Base-by-base conservation (phyloP, 2,797 vertebrate genomes). In the Jordanella pulchra region DNA sequence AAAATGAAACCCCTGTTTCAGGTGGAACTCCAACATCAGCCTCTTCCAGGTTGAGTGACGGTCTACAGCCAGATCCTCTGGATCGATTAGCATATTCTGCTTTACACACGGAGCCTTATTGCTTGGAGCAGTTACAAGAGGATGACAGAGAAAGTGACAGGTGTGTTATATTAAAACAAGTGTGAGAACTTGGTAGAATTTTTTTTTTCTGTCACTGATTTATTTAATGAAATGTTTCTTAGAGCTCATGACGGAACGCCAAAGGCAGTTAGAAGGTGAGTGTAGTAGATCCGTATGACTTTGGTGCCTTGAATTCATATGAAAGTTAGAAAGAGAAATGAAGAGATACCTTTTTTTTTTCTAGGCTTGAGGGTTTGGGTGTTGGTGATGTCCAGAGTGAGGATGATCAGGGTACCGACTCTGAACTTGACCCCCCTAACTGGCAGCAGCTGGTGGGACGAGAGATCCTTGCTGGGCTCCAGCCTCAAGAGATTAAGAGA, bases 371-470 rank as follows among this genome's bases (percentile, higher is more conserved):
- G 66, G 95, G 93, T 11, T 77, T 95, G 53, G 90, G 93, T 69
- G 89, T 93, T 54, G 73, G 92, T 65, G 97, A 97, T 63, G 94
- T 94, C 67, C 97, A 96, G 79, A 97, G 97, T 63, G 97, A 98
- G 81, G 97, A 98, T 21, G 97, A 98, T 86, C 95, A 96, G 48
- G 92, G 90, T 72, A 95, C 96, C 4, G 97, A 97, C 87, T 91
- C 95, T 21, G 97, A 98, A 83, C 95, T 87, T 15, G 96, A 97
- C 87, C 96, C 95, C 12, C 95, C 95, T 35, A 97, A 96, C 89
- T 98, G 97, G 97, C 97, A 98, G 92, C 96, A 97, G 74, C 94
- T 96, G 0, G 96, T 98, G 78, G 96, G 96, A 78, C 92, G 94
- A 64, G 97, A 98, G 73, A 92, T 97, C 53, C 88, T 98, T 27